Percentiles rank a stretch among this genome's conserved stretches.
Evolutionary conservation across 2,113 vertebrate genomes (phyloP).

Genomic region (Leucopsar rothschildi): DNA sequence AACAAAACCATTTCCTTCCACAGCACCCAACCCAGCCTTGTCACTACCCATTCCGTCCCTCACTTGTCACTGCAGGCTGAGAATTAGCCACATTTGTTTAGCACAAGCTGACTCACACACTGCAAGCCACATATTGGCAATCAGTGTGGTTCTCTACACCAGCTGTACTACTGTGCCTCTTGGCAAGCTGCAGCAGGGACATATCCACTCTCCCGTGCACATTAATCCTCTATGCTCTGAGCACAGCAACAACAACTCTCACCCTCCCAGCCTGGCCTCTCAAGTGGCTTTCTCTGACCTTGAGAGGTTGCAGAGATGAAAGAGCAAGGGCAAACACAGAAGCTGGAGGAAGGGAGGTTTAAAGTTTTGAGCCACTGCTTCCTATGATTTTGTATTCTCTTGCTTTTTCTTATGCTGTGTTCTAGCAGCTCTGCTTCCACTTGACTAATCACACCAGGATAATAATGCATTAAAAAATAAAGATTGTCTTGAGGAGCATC

Average conservation of each 20-base stretch:
- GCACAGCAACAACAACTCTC: background rate
- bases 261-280: background rate
- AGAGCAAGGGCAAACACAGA: background rate
- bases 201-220: fast-evolving
- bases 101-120: background rate
- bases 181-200: background rate
- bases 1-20: background rate
- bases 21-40: fast-evolving
- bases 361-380: background rate
- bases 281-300: background rate
- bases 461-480: background rate
- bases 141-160: fast-evolving
- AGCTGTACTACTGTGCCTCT: background rate
- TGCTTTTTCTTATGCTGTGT: background rate
- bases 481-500: background rate
- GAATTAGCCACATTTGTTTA: background rate
- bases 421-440: background rate
- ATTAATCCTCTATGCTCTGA: background rate
- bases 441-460: background rate
- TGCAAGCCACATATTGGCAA: background rate
- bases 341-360: background rate
- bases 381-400: background rate
- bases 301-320: background rate
- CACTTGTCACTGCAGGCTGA: background rate
- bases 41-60: background rate